Percentiles rank a stretch among this genome's conserved stretches.
Evolutionary conservation across 2,113 vertebrate genomes (phyloP).

Genomic region (Oceanodroma tethys): DNA sequence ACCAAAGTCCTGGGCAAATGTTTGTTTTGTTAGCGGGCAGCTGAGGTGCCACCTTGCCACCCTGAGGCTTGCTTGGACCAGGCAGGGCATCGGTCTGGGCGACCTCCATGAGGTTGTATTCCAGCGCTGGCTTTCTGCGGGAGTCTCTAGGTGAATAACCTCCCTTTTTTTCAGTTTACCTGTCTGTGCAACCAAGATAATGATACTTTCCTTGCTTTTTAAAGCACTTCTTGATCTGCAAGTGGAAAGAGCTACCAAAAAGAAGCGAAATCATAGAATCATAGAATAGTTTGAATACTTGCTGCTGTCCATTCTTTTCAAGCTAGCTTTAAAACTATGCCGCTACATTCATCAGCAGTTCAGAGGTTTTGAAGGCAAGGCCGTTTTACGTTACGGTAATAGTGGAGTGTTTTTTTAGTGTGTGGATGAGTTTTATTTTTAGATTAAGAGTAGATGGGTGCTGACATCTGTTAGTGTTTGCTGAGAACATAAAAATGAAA

Average conservation of each 20-base stretch:
- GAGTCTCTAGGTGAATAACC: not conserved
- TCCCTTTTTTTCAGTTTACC: not conserved
- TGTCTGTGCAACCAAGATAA: not conserved
- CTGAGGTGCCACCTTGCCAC: not conserved
- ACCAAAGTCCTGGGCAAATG: not conserved
- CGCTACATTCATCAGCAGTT: not conserved
- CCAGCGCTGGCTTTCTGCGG: not conserved
- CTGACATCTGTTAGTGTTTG: constrained; percentile 11
- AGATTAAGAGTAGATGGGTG: not conserved
- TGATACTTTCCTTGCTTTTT: not conserved
- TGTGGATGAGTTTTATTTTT: constrained; percentile 18
- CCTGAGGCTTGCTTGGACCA: not conserved
- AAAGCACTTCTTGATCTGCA: not conserved
- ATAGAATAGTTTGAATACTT: not conserved
- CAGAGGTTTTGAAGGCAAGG: not conserved
- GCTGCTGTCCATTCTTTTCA: not conserved
- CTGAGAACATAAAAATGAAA: constrained; percentile 13
- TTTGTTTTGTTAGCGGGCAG: not conserved
- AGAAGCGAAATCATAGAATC: not conserved
- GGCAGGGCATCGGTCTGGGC: not conserved
- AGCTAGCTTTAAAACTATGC: not conserved
- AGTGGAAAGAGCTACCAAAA: not conserved
- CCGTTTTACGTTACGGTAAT: not conserved
- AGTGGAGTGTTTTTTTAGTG: not conserved
- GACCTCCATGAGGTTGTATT: fast-evolving